Evolutionary conservation across 2,888 invertebrate genomes (phyloP).

Genomic region (Ochropacha duplaris): DNA sequence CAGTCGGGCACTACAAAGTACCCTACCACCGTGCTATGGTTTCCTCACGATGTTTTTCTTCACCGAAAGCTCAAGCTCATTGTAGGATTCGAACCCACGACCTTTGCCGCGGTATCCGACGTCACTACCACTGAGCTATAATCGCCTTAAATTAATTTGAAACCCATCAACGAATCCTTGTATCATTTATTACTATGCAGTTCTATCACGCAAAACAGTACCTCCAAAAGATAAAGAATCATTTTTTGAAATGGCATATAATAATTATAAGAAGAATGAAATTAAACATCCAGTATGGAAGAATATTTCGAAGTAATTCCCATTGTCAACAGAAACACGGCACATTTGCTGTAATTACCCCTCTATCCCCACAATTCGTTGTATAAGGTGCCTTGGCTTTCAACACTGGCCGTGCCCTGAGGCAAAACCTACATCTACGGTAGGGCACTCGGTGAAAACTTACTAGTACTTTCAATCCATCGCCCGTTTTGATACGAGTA

Average conservation of each 20-base stretch:
- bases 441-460: constrained; percentile 20
- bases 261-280: constrained; percentile 31
- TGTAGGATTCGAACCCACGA: too few relatives aligned
- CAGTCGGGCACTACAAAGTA: too few relatives aligned
- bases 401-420: constrained; percentile 44
- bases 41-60: too few relatives aligned
- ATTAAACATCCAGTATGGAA: constrained; percentile 24
- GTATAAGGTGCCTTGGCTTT: constrained; percentile 65
- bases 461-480: constrained; percentile 28
- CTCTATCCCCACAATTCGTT: constrained; percentile 63
- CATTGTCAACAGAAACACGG: constrained; percentile 67
- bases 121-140: too few relatives aligned
- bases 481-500: constrained; percentile 16
- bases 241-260: too few relatives aligned
- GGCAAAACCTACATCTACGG: constrained; percentile 24
- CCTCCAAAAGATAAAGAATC: background rate
- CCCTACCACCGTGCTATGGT: too few relatives aligned
- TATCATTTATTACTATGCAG: too few relatives aligned
- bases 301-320: constrained; percentile 34
- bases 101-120: too few relatives aligned
- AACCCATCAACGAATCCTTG: too few relatives aligned
- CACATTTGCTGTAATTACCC: constrained; percentile 78
- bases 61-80: too few relatives aligned
- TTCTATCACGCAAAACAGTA: too few relatives aligned
- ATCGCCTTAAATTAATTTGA: too few relatives aligned